A percentile compares a stretch with the other conserved stretches of the same genome.
Evolutionary conservation across 1,140 invertebrate genomes (phyloP).

Genomic region (Heliothis virescens): DNA sequence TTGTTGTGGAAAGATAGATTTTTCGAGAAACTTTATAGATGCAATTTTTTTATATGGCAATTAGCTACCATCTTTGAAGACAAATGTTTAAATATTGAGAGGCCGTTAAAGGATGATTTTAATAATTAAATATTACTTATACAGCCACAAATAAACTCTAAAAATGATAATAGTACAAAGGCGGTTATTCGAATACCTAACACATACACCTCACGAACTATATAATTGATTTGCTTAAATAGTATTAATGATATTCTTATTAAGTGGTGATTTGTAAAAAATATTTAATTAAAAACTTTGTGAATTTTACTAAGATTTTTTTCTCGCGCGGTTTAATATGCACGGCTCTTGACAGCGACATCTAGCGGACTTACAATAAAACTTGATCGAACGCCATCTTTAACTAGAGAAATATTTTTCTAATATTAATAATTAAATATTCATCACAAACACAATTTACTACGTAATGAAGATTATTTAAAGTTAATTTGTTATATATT

Average conservation of each 20-base stretch:
- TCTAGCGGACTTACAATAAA: neutral
- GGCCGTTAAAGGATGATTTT: constrained; percentile 7
- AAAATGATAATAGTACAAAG: constrained; percentile 49
- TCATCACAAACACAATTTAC: constrained; percentile 14
- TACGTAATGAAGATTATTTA: constrained; percentile 34
- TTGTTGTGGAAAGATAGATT: neutral
- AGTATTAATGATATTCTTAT: constrained; percentile 34
- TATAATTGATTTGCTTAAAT: constrained; percentile 42
- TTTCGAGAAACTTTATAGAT: neutral
- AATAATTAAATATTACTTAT: constrained; percentile 8
- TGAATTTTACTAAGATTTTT: too few relatives aligned
- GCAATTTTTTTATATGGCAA: neutral
- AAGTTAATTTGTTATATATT: constrained; percentile 42
- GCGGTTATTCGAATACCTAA: constrained; percentile 52
- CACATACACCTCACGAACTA: constrained; percentile 33
- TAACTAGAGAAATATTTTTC: neutral
- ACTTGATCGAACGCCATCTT: constrained; percentile 13
- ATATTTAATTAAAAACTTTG: constrained; percentile 12
- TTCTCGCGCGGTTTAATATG: neutral
- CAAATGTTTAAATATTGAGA: neutral
- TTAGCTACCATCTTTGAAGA: neutral
- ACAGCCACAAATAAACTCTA: constrained; percentile 43
- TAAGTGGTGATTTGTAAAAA: constrained; percentile 11
- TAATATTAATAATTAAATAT: constrained; percentile 6
- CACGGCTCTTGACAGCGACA: neutral